phyloP scores from a whole-genome alignment of 2,113 vertebrate species.

The Prolemur simus region DNA sequence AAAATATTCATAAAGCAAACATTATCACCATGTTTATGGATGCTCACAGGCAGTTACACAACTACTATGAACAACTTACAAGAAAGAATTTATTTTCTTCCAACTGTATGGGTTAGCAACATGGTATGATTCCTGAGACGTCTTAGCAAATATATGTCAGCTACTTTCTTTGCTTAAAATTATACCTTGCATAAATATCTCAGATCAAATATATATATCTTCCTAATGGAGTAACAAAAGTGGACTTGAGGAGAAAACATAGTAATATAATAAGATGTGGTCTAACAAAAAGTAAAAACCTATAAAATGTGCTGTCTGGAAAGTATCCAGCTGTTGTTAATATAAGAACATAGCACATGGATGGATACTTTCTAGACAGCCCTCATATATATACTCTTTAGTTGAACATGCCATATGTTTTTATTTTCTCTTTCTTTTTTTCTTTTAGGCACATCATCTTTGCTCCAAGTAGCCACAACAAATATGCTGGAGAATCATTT shows the following conservation, averaged over 20 bases:
- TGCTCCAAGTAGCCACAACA: slow-evolving; percentile 97
- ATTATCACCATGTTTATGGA: background rate
- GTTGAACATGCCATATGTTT: background rate
- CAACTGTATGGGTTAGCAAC: background rate
- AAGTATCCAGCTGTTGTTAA: too few species aligned
- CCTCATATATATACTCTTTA: background rate
- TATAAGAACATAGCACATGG: too few species aligned
- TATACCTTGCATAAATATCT: background rate
- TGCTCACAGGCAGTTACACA: background rate
- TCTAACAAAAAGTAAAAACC: background rate
- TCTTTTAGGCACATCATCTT: slow-evolving; percentile 93
- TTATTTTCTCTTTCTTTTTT: background rate
- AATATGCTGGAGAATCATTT: slow-evolving; percentile 96
- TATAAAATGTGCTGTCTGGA: background rate
- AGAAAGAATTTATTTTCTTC: background rate
- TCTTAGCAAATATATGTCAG: background rate
- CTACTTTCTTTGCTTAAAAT: slow-evolving; percentile 21
- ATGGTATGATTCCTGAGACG: background rate
- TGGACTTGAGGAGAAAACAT: background rate
- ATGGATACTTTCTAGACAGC: too few species aligned
- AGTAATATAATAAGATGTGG: background rate
- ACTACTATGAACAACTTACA: background rate
- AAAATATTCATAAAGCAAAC: background rate
- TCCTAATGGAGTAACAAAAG: background rate
- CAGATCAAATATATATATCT: background rate